phyloP scores from a whole-genome alignment of 1,140 invertebrate species.

The Maniola jurtina region DNA sequence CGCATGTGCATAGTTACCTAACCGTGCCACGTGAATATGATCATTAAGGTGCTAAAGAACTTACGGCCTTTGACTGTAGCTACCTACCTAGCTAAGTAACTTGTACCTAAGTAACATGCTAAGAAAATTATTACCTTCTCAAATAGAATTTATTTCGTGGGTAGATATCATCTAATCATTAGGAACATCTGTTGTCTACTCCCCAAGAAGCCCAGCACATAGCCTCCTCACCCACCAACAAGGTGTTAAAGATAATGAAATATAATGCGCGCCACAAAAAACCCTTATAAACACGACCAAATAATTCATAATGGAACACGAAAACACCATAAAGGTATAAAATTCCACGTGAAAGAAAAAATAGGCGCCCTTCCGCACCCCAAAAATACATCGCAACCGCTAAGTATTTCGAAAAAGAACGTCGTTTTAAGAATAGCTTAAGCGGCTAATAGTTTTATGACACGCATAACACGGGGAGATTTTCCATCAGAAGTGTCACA shows the following conservation, averaged over 20 bases:
- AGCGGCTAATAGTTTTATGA: constrained; percentile 77
- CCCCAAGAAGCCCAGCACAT: neutral
- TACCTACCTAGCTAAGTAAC: too few relatives aligned
- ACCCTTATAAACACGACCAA: constrained; percentile 57
- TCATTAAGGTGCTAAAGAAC: too few relatives aligned
- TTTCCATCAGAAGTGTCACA: constrained; percentile 15
- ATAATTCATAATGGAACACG: constrained; percentile 65
- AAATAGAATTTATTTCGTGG: too few relatives aligned
- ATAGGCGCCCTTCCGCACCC: constrained; percentile 63
- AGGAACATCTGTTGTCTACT: constrained; percentile 34
- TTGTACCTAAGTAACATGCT: too few relatives aligned
- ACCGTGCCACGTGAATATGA: too few relatives aligned
- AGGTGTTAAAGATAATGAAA: constrained; percentile 74
- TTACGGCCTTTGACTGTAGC: too few relatives aligned
- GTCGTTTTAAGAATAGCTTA: constrained; percentile 73
- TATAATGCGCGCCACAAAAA: constrained; percentile 60
- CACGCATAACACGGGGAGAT: constrained; percentile 67
- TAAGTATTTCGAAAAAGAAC: constrained; percentile 57
- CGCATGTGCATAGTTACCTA: too few relatives aligned
- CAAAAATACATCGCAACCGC: constrained; percentile 45
- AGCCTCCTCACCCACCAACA: constrained; percentile 43
- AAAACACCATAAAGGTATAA: constrained; percentile 63
- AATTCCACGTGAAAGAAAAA: constrained; percentile 46
- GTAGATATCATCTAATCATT: neutral
- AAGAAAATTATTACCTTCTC: too few relatives aligned